Evolutionary conservation across 2,888 invertebrate genomes (phyloP), one percentile per base, ranked within the genome.

Genomic region (Noctua pronuba): DNA sequence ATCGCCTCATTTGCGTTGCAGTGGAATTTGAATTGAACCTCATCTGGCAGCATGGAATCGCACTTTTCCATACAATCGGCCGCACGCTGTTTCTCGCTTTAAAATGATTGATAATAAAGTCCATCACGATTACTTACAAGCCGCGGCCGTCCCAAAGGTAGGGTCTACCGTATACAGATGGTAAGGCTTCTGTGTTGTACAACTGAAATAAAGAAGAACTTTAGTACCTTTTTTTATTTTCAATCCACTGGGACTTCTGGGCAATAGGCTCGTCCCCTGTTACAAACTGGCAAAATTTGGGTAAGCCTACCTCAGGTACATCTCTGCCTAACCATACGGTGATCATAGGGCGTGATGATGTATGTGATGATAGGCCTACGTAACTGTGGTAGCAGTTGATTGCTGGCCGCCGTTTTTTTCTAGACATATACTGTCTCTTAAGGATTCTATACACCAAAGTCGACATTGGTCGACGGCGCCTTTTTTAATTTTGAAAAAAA

Each of bases 201-300:
- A 81, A 49, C 77, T 77, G 81, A 31, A 77, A 77, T 49, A 49
- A 73, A 16, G 13, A n/a, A 75, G n/a, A 46, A 21, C 10, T 55
- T 55, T 35, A 35, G 28, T 13, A 38, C 3, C 35, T n/a, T n/a
- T 28, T 28, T 41, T 31, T 60, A 11, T 52, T 24, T 4, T 52
- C 10, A 24, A 52, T 24, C n/a, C 24, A 3, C 8, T 24, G 10
- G 52, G 24, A 24, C 21, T 10, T 52, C 24, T 21, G 24, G 55
- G n/a, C 11, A 11, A 55, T n/a, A n/a, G 1, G 10, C 24, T 52
- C 55, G n/a, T 10, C 52, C 3, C n/a, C n/a, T 11, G 52, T n/a
- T 13, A 28, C 18, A 60, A 58, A 28, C 28, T 58, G 58, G 28
- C 16, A 16, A 28, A 58, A n/a, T 13, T 13, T n/a, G 13, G 13